A percentile compares a stretch with the other conserved stretches of the same genome.
phyloP scores from a whole-genome alignment of 2,888 invertebrate genomes.

The Scrobipalpa costella region DNA sequence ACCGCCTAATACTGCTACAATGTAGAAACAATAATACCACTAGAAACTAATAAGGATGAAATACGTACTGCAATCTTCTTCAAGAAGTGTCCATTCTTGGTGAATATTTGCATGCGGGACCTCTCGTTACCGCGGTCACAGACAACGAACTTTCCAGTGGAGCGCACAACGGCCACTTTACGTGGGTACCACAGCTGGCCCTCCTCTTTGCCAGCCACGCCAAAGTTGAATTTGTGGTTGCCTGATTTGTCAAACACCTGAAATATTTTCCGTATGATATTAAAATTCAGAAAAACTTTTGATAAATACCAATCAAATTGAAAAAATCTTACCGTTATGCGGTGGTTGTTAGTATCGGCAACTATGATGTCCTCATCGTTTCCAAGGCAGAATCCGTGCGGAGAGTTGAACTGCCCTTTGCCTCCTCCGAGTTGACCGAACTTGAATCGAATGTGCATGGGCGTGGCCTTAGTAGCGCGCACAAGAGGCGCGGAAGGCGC shows the following conservation, averaged over 20 bases:
- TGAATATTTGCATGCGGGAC: slow-evolving; percentile 98
- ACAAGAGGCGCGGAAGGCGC: slow-evolving; percentile 78
- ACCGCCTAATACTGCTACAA: no score
- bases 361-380: slow-evolving; percentile 97
- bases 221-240: slow-evolving; percentile 96
- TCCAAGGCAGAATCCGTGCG: slow-evolving; percentile 97
- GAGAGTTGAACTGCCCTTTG: slow-evolving; percentile 97
- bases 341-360: slow-evolving; percentile 97
- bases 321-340: slow-evolving; percentile 86
- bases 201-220: slow-evolving; percentile 96
- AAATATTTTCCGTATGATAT: neutral
- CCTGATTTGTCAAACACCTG: slow-evolving; percentile 97
- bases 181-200: slow-evolving; percentile 98
- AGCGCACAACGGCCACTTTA: slow-evolving; percentile 95
- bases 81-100: slow-evolving; percentile 96
- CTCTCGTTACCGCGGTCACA: slow-evolving; percentile 98
- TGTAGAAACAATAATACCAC: neutral
- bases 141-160: slow-evolving; percentile 95
- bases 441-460: slow-evolving; percentile 94
- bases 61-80: slow-evolving; percentile 91
- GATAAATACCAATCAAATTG: no score
- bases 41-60: neutral
- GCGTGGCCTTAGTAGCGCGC: slow-evolving; percentile 87
- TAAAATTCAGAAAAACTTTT: no score
- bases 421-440: slow-evolving; percentile 96